phyloP scores from a whole-genome alignment of 2,888 invertebrate genomes.

The Meganola albula region DNA sequence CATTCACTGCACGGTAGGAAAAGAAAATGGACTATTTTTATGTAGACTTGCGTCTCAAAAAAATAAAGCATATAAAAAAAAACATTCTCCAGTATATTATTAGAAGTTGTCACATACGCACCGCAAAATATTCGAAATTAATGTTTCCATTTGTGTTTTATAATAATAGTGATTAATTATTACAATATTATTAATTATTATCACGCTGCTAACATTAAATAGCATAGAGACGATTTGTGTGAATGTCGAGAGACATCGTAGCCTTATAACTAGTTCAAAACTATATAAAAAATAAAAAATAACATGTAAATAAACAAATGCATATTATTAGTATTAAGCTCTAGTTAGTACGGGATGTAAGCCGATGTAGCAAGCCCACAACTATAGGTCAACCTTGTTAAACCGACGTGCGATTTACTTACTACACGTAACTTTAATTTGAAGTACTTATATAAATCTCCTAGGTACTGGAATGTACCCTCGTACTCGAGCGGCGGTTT shows the following conservation, averaged over 20 bases:
- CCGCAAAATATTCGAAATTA: constrained; percentile 43
- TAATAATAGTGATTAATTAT: constrained; percentile 17
- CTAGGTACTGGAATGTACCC: too few relatives aligned
- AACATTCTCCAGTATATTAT: too few relatives aligned
- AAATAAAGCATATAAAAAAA: too few relatives aligned
- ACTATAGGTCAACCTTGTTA: constrained; percentile 37
- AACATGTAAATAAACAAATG: constrained; percentile 53
- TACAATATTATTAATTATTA: too few relatives aligned
- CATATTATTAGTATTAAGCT: constrained; percentile 62
- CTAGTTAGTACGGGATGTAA: constrained; percentile 56
- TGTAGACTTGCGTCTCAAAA: too few relatives aligned
- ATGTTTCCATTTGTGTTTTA: constrained; percentile 40
- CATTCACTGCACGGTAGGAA: too few relatives aligned
- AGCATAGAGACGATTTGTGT: constrained; percentile 56
- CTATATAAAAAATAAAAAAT: constrained; percentile 60
- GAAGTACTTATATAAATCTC: too few relatives aligned
- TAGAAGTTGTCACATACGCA: constrained; percentile 25
- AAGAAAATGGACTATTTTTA: too few relatives aligned
- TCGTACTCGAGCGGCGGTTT: constrained; percentile 31
- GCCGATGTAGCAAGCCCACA: constrained; percentile 50
- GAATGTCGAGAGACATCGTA: constrained; percentile 68
- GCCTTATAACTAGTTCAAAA: constrained; percentile 78
- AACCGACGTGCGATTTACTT: constrained; percentile 29
- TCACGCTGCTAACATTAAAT: constrained; percentile 55
- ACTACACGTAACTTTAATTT: neutral